phyloP scores from a whole-genome alignment of 2,888 invertebrate species.

The Heliconius ethilla region DNA sequence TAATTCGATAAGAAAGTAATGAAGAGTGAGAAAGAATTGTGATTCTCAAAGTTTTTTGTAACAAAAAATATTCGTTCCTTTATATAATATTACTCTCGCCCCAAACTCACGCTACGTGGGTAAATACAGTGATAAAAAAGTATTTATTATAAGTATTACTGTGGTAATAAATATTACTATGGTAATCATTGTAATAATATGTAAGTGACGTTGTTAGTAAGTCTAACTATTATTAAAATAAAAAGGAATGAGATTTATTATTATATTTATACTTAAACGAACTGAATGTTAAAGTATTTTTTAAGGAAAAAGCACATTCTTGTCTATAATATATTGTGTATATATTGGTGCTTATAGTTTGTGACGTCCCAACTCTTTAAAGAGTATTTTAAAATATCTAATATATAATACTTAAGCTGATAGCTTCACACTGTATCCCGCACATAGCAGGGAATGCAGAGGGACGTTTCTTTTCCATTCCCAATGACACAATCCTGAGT shows the following conservation, averaged over 20 bases:
- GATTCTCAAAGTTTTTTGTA: background rate
- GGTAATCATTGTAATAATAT: background rate
- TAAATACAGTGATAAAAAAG: background rate
- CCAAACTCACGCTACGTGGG: background rate
- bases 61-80: background rate
- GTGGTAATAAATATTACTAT: background rate
- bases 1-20: background rate
- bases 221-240: no score
- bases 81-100: background rate
- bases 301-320: background rate
- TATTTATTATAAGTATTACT: background rate
- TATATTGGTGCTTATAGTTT: background rate
- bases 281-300: background rate
- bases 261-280: no score
- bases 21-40: background rate
- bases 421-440: no score
- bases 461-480: background rate
- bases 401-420: no score
- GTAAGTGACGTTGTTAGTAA: background rate
- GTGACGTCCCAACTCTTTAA: background rate
- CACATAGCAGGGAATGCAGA: background rate
- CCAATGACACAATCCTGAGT: no score
- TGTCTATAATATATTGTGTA: background rate
- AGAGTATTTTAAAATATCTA: background rate
- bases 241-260: no score